Base-by-base conservation (phyloP, 2,888 invertebrate species). In the Mallateleia sp. region DNA sequence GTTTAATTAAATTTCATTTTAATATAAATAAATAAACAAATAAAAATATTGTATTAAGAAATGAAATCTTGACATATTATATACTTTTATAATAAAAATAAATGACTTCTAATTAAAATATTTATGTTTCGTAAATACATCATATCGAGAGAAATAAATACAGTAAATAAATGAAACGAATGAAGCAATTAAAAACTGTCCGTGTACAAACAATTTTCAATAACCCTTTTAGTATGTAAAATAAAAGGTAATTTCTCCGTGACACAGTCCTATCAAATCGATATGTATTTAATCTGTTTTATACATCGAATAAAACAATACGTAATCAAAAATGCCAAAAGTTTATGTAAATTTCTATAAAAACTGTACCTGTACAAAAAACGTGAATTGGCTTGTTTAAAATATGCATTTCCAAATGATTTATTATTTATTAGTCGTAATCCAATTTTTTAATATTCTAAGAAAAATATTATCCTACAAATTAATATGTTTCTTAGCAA, bases 261-360 rank as follows among this genome's bases (percentile, higher is more conserved):
- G 47, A 20, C 20, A 8, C 47, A 20, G 18, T 14, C 9, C 47
- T 47, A 47, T 20, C 45, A 47, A 47, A 47, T 47, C 47, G 47
- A 47, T 47, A 9, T 47, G 47, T 47, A 47, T 47, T 47, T 47
- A 47, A 47, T 47, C 22, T 47, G 20, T 20, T 47, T 47, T 47
- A 47, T 47, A 47, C 7, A 47, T 47, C 22, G 47, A 47, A 47
- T 47, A 47, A 47, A 47, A 47, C 22, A 15, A 45, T 45, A 18
- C 45, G n/a, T 14, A 14, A 38, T 14, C 14, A 38, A 45, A 45
- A 45, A 45, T 18, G n/a, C n/a, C 2, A n/a, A 45, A 45, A 15
- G 45, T 18, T 6, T 45, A 45, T 45, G 45, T n/a, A 45, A 45
- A 45, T 45, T 15, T 45, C 4, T n/a, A 45, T 45, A 45, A 15